Evolutionary conservation across 35 echinoderm and acorn worm species (phyloP).

Genomic region (Heliocidaris erythrogramma): DNA sequence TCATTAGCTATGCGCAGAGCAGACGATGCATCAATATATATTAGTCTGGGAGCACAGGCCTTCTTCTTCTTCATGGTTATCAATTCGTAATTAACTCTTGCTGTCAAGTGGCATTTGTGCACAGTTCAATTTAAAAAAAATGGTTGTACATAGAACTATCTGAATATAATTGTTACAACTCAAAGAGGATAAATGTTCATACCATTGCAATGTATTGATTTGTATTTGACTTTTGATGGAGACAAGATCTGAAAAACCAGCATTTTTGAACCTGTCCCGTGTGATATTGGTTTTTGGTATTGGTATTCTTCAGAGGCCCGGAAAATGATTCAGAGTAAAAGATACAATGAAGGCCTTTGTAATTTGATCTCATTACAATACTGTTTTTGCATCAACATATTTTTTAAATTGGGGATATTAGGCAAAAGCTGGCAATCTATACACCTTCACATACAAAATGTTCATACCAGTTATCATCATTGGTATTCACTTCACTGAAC

Average conservation of each 20-base stretch:
- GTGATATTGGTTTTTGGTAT: not conserved
- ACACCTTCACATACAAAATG: too few relatives aligned
- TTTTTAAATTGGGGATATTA: too few relatives aligned
- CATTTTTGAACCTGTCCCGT: not conserved
- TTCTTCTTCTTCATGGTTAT: not conserved
- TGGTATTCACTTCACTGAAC: not conserved
- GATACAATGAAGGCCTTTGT: too few relatives aligned
- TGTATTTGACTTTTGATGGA: not conserved
- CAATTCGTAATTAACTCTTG: not conserved
- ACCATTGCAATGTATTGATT: not conserved
- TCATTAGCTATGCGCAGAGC: conserved; percentile 26
- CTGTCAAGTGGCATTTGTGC: not conserved
- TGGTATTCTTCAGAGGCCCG: too few relatives aligned
- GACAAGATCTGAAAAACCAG: not conserved
- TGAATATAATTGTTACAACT: not conserved
- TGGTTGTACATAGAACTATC: not conserved
- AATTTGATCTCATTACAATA: too few relatives aligned
- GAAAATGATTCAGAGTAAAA: too few relatives aligned
- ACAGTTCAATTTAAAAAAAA: not conserved
- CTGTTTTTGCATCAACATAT: too few relatives aligned
- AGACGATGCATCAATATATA: conserved; percentile 35
- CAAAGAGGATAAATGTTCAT: not conserved
- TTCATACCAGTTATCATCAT: too few relatives aligned
- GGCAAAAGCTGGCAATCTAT: too few relatives aligned
- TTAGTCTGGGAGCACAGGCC: not conserved